Evolutionary conservation across 1,140 invertebrate genomes (phyloP).

Genomic region (Ruditapes philippinarum): DNA sequence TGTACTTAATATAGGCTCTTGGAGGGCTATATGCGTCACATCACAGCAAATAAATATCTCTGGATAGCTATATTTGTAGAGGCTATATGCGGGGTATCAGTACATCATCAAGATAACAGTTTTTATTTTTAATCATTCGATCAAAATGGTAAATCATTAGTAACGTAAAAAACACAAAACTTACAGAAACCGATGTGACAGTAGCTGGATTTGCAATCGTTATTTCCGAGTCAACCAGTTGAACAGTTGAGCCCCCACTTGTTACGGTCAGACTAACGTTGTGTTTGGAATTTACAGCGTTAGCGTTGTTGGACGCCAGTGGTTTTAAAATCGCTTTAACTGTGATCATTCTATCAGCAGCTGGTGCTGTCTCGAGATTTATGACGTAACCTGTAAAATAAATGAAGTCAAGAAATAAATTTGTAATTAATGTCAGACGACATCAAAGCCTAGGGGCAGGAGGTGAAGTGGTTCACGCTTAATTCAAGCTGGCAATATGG

Average conservation of each 20-base stretch:
- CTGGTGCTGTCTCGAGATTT: background rate
- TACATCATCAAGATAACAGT: background rate
- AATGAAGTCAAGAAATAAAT: no score
- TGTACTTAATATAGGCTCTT: no score
- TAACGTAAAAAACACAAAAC: no score
- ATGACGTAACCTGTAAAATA: constrained; percentile 12
- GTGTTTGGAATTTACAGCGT: background rate
- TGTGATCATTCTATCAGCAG: background rate
- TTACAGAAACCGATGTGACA: background rate
- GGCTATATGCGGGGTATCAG: background rate
- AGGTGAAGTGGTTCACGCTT: no score
- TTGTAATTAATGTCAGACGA: no score
- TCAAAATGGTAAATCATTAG: background rate
- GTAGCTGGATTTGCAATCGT: background rate
- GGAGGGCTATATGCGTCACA: no score
- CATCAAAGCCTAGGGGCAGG: no score
- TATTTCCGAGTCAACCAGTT: background rate
- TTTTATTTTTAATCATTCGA: background rate
- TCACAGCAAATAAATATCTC: no score
- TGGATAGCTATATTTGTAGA: no score
- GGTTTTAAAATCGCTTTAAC: constrained; percentile 1
- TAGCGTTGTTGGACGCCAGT: background rate
- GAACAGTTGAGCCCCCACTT: background rate
- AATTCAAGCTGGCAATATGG: no score
- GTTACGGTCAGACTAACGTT: constrained; percentile 11